Conservation (phyloP, 2,113 vertebrate species). For the Dolichotis patagonum region DNA sequence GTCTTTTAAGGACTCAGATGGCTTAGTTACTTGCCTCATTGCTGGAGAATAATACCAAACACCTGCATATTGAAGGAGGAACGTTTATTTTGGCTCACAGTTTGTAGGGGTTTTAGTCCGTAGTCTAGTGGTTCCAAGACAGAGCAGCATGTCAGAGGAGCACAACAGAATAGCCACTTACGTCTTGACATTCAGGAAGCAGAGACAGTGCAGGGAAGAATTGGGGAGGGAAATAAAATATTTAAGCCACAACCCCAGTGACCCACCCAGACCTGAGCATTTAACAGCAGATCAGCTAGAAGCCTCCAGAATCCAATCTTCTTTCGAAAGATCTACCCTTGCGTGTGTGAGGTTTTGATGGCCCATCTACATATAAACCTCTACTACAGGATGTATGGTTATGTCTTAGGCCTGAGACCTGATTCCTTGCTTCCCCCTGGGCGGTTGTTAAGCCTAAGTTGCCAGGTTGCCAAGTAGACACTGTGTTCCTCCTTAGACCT, state of each 20-base stretch:
- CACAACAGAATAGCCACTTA: not conserved
- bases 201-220: not conserved
- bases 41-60: not conserved
- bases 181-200: not conserved
- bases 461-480: not conserved
- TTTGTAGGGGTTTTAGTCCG: not conserved
- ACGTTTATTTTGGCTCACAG: not conserved
- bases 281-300: not conserved
- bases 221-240: not conserved
- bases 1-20: not conserved
- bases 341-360: not conserved
- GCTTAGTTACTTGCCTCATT: not conserved
- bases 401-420: not conserved
- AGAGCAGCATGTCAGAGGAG: not conserved
- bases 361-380: too few relatives aligned
- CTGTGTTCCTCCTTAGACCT: not conserved
- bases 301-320: not conserved
- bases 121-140: not conserved
- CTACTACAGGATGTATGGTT: not conserved
- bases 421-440: not conserved
- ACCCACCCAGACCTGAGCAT: not conserved
- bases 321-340: not conserved
- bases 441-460: not conserved
- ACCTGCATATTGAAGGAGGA: not conserved
- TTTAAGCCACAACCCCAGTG: not conserved